Evolutionary conservation across 2,113 vertebrate species (phyloP), one percentile per base, ranked within the genome.

Genomic region (Platysternon megacephalum): DNA sequence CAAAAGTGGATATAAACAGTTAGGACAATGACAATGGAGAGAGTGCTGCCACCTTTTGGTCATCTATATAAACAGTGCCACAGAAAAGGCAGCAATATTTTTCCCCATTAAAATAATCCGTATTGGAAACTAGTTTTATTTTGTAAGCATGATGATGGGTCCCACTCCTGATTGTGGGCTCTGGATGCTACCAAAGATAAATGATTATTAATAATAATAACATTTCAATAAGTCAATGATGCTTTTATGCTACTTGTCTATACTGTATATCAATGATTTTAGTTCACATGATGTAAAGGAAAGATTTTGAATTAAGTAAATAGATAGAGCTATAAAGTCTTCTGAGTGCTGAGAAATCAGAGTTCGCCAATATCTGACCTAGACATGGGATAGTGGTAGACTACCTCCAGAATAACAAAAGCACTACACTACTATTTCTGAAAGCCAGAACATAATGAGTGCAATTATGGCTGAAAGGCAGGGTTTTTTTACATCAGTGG

Each of bases 21-120:
- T 42, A 1, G 68, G 2, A 2, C 74, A 1, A 32, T 86, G 61
- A 96, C 82, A 14, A 61, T 1, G 97, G n/a, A 78, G 97, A 58
- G 3, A 49, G 80, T 93, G 96, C 98, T 97, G 98, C 98, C 98
- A 98, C 97, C 98, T 97, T 21, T 98, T 89, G 98, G 94, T 81
- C 74, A 5, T 84, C 4, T 0, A 0, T 3, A 79, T 88, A 95
- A 89, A 28, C 14, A 84, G 68, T 5, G 82, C 8, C 1, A 39
- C 1, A 16, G 76, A 24, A 8, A 48, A 96, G 1, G 2, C 2
- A 2, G 1, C 0, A 39, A 26, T 35, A 32, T 29, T 53, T 10
- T 52, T 17, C 2, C 3, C 6, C 21, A 26, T 13, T 2, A 1
- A 2, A 29, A 5, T 5, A 1, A 0, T 4, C 2, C 4, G 39